phyloP scores from a whole-genome alignment of 2,797 vertebrate genomes.

The Pseudomugil tenellus region DNA sequence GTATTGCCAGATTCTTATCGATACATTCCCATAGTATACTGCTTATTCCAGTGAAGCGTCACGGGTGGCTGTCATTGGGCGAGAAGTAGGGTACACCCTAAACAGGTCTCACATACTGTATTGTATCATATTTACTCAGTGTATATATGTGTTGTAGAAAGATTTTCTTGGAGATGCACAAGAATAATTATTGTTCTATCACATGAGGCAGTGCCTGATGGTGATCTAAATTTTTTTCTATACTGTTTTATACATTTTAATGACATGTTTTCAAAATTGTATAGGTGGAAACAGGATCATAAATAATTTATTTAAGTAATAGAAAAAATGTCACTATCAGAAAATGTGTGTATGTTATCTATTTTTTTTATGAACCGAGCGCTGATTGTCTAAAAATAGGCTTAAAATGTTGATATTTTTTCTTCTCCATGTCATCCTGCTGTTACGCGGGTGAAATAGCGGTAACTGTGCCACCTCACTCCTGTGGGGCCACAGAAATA shows the following conservation, averaged over 20 bases:
- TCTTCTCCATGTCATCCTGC: conserved; percentile 6
- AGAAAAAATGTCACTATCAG: background rate
- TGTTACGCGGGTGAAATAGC: conserved; percentile 17
- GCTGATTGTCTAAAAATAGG: background rate
- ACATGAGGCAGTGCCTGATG: background rate
- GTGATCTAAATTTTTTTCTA: background rate
- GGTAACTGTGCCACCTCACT: conserved; percentile 29
- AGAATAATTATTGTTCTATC: background rate
- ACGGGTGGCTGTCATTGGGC: no score
- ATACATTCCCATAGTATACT: no score
- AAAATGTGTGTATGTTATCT: background rate
- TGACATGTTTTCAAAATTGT: background rate
- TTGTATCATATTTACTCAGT: background rate
- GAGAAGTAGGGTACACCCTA: no score
- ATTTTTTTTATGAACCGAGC: background rate
- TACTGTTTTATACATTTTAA: background rate
- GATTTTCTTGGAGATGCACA: background rate
- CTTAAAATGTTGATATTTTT: background rate
- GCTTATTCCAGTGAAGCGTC: no score
- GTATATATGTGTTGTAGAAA: background rate
- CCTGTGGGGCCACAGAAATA: conserved; percentile 26
- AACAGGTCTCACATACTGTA: no score
- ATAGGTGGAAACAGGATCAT: background rate
- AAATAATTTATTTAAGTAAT: background rate
- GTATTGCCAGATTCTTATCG: no score